Evolutionary conservation across 2,888 invertebrate species (phyloP).

Genomic region (Habrosyne pyritoides): DNA sequence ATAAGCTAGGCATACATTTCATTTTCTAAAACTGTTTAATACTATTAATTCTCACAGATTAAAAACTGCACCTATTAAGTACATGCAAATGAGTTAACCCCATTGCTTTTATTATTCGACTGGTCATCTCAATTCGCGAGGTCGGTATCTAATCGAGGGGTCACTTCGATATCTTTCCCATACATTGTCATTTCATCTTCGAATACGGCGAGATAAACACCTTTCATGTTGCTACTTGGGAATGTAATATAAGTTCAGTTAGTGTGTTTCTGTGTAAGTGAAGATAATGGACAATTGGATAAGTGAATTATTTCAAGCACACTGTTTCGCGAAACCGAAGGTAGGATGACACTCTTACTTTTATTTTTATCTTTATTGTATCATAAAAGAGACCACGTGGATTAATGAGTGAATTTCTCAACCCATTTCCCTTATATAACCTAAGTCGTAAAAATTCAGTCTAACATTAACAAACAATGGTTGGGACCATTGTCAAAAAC

Average conservation of each 20-base stretch:
- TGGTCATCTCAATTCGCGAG: slow-evolving; percentile 76
- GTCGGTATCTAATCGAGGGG: slow-evolving; percentile 60
- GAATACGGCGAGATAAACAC: slow-evolving; percentile 68
- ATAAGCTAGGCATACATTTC: background rate
- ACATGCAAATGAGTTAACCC: slow-evolving; percentile 67
- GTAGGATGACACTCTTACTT: slow-evolving; percentile 37
- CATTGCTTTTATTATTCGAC: slow-evolving; percentile 58
- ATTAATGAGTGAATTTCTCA: slow-evolving; percentile 4
- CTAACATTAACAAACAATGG: background rate
- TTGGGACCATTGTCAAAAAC: background rate
- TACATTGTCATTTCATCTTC: slow-evolving; percentile 64
- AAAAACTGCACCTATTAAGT: slow-evolving; percentile 4
- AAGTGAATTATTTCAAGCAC: slow-evolving; percentile 75
- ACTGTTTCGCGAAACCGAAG: slow-evolving; percentile 66
- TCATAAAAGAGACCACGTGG: too few species aligned
- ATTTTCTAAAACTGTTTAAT: background rate
- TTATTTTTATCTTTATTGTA: too few species aligned
- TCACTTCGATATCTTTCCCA: slow-evolving; percentile 73
- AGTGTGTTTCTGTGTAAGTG: slow-evolving; percentile 14
- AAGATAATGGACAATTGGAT: slow-evolving; percentile 78
- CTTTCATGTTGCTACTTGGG: slow-evolving; percentile 22
- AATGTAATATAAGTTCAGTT: slow-evolving; percentile 16
- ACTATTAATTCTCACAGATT: background rate
- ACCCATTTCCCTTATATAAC: slow-evolving; percentile 5
- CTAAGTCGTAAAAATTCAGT: slow-evolving; percentile 9